phyloP scores from a whole-genome alignment of 2,797 vertebrate species.

The Oceanodroma leucorhoa region DNA sequence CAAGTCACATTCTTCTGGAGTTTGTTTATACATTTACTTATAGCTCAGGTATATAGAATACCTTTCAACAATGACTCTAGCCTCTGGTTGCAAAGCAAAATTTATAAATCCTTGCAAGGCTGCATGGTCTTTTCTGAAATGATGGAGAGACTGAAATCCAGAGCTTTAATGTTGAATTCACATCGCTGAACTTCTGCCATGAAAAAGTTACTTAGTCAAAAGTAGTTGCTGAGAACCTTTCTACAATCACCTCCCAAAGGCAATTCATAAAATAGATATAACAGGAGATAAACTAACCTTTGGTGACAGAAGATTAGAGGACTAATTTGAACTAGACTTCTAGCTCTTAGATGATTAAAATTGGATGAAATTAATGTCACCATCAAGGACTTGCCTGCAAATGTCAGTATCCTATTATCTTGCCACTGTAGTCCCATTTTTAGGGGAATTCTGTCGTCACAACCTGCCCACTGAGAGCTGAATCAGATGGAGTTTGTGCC shows the following conservation, averaged over 20 bases:
- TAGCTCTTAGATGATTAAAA: background rate
- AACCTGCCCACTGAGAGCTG: accelerated
- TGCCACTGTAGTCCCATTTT: background rate
- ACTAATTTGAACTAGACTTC: background rate
- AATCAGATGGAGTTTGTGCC: background rate
- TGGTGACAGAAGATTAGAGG: background rate
- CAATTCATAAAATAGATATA: background rate
- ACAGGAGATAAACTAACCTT: background rate
- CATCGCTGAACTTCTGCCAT: background rate
- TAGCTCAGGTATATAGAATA: background rate
- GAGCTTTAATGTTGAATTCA: background rate
- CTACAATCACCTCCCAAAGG: background rate
- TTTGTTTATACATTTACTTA: background rate
- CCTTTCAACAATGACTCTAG: background rate
- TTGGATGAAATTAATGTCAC: background rate
- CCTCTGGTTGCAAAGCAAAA: background rate
- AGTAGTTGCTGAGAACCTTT: background rate
- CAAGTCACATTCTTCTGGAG: background rate
- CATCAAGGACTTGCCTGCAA: background rate
- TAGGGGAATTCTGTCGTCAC: background rate
- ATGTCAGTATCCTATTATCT: background rate
- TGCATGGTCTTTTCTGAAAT: background rate
- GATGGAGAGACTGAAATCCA: background rate
- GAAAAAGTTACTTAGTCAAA: background rate
- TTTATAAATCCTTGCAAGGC: background rate